phyloP scores from a whole-genome alignment of 1,140 invertebrate genomes.

The Oryzaephilus surinamensis region DNA sequence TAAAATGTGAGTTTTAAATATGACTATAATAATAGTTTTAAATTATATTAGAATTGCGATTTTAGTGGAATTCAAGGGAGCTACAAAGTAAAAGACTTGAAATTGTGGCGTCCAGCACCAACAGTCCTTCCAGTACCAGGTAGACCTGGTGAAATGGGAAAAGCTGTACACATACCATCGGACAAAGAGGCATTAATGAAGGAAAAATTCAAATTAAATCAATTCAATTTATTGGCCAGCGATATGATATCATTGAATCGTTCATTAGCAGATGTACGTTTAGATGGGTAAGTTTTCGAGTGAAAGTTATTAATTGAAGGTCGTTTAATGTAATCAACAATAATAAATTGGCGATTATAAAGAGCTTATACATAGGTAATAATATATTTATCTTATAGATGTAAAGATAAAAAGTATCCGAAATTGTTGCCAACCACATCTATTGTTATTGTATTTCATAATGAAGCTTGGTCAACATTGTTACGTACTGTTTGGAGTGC shows the following conservation, averaged over 20 bases:
- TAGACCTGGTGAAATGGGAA: constrained; percentile 77
- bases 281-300: constrained; percentile 62
- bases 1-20: too few relatives aligned
- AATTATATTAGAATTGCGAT: neutral
- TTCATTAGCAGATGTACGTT: constrained; percentile 86
- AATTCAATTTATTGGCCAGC: constrained; percentile 96
- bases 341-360: neutral
- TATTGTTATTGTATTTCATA: constrained; percentile 96
- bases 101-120: constrained; percentile 61
- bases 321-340: too few relatives aligned
- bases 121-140: constrained; percentile 54
- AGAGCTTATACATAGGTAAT: too few relatives aligned
- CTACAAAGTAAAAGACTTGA: constrained; percentile 45
- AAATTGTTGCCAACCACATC: constrained; percentile 75
- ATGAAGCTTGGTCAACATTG: constrained; percentile 95
- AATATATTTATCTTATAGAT: too few relatives aligned
- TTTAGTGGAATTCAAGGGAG: neutral
- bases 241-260: constrained; percentile 96
- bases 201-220: constrained; percentile 94
- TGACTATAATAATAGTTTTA: too few relatives aligned
- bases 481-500: constrained; percentile 93
- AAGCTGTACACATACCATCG: constrained; percentile 74
- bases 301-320: neutral
- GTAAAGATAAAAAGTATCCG: constrained; percentile 66
- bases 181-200: constrained; percentile 79